phyloP scores from a whole-genome alignment of 2,113 vertebrate genomes.

The Nyctibius bracteatus region DNA sequence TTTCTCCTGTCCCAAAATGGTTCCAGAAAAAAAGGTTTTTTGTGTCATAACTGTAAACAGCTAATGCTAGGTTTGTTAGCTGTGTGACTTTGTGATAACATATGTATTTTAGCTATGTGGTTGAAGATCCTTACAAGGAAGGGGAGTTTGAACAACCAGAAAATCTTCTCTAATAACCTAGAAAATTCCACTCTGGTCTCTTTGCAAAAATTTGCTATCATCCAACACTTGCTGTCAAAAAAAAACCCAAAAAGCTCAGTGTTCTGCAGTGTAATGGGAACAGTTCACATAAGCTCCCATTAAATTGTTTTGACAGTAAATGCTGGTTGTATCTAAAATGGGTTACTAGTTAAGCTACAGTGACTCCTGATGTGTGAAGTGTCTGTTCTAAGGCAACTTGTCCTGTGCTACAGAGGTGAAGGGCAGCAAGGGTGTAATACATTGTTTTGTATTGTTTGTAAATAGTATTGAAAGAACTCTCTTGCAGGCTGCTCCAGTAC shows the following conservation, averaged over 20 bases:
- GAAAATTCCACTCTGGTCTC: not conserved
- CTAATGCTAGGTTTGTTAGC: not conserved
- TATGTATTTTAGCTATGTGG: not conserved
- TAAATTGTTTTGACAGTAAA: not conserved
- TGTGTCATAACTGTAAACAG: not conserved
- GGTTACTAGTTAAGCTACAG: not conserved
- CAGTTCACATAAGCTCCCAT: not conserved
- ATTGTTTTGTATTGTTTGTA: not conserved
- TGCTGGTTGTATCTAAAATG: not conserved
- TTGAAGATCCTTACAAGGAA: not conserved
- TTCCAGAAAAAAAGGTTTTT: not conserved
- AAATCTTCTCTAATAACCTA: not conserved
- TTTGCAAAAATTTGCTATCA: not conserved
- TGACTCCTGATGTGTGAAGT: not conserved
- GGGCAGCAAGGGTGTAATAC: not conserved
- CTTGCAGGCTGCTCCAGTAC: conserved; percentile 88
- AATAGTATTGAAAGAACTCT: not conserved
- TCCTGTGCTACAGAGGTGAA: not conserved
- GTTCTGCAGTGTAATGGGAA: not conserved
- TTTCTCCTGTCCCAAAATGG: not conserved
- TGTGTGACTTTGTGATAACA: not conserved
- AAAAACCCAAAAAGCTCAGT: not conserved
- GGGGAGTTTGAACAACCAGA: not conserved
- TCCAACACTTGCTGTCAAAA: not conserved
- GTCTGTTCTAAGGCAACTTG: not conserved